Percentiles rank a stretch among this genome's conserved stretches.
Conservation (phyloP, 2,113 vertebrate genomes). For the Limnothrissa miodon region DNA sequence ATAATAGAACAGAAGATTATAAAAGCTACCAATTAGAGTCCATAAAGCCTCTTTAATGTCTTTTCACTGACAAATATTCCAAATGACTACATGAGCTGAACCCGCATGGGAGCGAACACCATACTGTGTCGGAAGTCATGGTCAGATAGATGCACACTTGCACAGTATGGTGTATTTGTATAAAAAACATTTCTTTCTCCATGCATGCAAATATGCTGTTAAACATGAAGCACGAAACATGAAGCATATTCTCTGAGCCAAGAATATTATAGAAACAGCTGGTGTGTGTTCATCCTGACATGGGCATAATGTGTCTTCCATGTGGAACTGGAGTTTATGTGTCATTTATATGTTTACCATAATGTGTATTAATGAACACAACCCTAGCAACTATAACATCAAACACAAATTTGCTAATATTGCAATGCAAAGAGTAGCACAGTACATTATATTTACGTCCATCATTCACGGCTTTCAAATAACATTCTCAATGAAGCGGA, state of each 20-base stretch:
- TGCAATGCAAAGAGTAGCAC: no score
- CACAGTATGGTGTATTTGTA: not conserved
- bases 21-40: not conserved
- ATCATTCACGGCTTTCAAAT: not conserved
- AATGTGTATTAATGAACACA: not conserved
- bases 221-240: not conserved
- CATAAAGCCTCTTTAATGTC: constrained; percentile 8
- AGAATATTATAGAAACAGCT: not conserved
- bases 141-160: not conserved
- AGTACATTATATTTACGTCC: not conserved
- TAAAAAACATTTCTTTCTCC: not conserved
- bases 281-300: not conserved
- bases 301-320: no score
- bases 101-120: not conserved
- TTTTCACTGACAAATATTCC: not conserved
- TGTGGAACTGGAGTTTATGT: not conserved
- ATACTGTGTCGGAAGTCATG: constrained; percentile 1
- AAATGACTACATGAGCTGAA: not conserved
- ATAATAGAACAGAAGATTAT: constrained; percentile 8
- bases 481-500: not conserved
- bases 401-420: no score
- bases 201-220: not conserved
- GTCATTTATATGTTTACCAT: not conserved
- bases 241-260: not conserved
- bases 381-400: not conserved